phyloP scores from a whole-genome alignment of 30 jellyfish, hydroid and myxozoan genomes.

The Aurelia sp. region DNA sequence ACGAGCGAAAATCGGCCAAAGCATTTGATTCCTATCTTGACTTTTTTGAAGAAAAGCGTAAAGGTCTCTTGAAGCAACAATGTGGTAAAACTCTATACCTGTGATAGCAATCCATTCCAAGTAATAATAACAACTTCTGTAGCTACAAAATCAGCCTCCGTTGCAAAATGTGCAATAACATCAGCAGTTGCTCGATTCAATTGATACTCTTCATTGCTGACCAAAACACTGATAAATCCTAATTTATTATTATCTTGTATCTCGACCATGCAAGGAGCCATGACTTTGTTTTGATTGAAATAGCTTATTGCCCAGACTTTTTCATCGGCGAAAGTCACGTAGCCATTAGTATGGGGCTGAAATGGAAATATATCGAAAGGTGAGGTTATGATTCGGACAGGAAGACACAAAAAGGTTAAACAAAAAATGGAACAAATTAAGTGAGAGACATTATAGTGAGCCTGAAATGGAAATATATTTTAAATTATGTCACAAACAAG shows the following conservation, averaged over 20 bases:
- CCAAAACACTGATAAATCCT: slow-evolving; percentile 29
- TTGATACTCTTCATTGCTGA: slow-evolving; percentile 23
- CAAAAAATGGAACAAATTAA: too few relatives aligned
- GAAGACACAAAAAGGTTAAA: too few relatives aligned
- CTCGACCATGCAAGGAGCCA: slow-evolving; percentile 80
- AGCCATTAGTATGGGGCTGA: slow-evolving; percentile 68
- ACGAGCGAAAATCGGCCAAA: too few relatives aligned
- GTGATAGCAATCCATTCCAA: slow-evolving; percentile 65
- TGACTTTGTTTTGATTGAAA: slow-evolving; percentile 44
- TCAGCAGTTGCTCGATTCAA: slow-evolving; percentile 56
- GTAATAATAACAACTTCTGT: slow-evolving; percentile 51
- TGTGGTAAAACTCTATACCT: slow-evolving; percentile 12
- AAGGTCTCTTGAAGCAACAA: not conserved
- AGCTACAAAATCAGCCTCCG: slow-evolving; percentile 54
- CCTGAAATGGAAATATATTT: too few relatives aligned
- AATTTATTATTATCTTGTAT: slow-evolving; percentile 54
- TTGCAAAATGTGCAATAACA: slow-evolving; percentile 44
- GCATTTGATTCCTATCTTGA: too few relatives aligned
- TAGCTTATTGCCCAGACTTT: slow-evolving; percentile 56
- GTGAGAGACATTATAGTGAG: too few relatives aligned
- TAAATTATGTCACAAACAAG: too few relatives aligned
- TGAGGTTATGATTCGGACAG: too few relatives aligned
- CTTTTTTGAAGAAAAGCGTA: too few relatives aligned
- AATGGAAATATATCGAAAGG: not conserved
- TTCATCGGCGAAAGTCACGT: slow-evolving; percentile 57